Conservation (phyloP, 1,140 invertebrate species). For the Popillia japonica region DNA sequence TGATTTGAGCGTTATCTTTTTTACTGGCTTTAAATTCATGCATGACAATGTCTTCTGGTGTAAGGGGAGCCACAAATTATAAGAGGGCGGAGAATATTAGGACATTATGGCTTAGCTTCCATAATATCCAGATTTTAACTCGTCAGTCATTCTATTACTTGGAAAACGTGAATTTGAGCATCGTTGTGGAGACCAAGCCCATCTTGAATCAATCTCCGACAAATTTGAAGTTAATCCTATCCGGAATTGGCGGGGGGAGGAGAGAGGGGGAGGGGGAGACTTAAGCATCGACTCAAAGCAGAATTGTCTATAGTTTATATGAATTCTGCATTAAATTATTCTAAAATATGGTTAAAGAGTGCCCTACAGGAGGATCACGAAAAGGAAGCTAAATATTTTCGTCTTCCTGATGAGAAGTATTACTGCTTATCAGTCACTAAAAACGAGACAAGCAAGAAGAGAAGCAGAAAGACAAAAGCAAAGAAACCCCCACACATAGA, state of each 20-base stretch:
- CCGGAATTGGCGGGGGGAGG: conserved; percentile 87
- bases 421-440: conserved; percentile 90
- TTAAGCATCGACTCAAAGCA: conserved; percentile 85
- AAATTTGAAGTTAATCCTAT: conserved; percentile 90
- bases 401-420: conserved; percentile 82
- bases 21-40: too few species aligned
- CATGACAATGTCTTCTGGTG: too few species aligned
- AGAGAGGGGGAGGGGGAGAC: too few species aligned
- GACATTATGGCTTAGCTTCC: too few species aligned
- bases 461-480: conserved; percentile 52
- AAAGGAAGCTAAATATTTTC: conserved; percentile 60
- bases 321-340: conserved; percentile 90
- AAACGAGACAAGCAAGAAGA: too few species aligned
- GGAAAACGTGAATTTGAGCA: conserved; percentile 87
- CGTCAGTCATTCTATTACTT: too few species aligned
- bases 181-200: conserved; percentile 88
- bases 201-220: conserved; percentile 64
- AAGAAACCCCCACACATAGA: conserved; percentile 80
- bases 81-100: too few species aligned
- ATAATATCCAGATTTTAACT: too few species aligned
- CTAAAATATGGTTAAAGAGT: conserved; percentile 91
- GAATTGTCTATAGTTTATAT: conserved; percentile 93
- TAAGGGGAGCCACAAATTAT: too few species aligned
- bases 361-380: conserved; percentile 70
- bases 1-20: too few species aligned